A percentile compares a stretch with the other conserved stretches of the same genome.
Evolutionary conservation across 2,888 invertebrate genomes (phyloP).

Genomic region (Diarsia mendica): DNA sequence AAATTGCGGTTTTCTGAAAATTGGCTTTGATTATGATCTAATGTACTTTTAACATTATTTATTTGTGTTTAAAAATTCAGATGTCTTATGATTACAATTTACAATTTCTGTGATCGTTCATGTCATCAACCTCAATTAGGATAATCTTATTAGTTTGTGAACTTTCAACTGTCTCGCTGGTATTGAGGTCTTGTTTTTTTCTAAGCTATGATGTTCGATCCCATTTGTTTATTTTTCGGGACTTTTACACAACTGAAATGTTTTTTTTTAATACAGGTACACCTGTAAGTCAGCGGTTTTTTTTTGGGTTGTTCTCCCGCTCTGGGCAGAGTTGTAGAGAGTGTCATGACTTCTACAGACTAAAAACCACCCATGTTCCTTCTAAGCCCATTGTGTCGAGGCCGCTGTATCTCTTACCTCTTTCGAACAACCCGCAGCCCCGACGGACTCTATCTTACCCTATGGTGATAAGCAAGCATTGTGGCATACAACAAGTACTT

Average conservation of each 20-base stretch:
- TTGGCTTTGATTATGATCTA: constrained; percentile 12
- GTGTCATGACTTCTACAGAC: no score
- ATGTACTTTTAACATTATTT: constrained; percentile 15
- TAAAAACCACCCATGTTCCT: no score
- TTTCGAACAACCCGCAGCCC: no score
- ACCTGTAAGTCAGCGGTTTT: no score
- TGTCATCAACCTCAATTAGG: constrained; percentile 12
- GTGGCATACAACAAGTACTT: neutral
- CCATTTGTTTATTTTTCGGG: no score
- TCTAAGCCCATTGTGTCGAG: no score
- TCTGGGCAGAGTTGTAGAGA: no score
- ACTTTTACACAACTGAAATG: no score
- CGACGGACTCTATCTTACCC: neutral
- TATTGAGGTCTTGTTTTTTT: neutral
- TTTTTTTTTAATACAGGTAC: no score
- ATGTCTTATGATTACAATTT: constrained; percentile 6
- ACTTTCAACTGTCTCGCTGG: neutral
- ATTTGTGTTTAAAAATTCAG: constrained; percentile 6
- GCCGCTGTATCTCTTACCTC: no score
- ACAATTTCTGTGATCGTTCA: neutral
- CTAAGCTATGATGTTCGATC: no score
- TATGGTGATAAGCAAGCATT: neutral
- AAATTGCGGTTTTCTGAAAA: constrained; percentile 11
- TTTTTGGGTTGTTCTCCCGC: no score
- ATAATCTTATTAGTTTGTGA: neutral